phyloP scores from a whole-genome alignment of 2,113 vertebrate genomes.

The Gila orcuttii region DNA sequence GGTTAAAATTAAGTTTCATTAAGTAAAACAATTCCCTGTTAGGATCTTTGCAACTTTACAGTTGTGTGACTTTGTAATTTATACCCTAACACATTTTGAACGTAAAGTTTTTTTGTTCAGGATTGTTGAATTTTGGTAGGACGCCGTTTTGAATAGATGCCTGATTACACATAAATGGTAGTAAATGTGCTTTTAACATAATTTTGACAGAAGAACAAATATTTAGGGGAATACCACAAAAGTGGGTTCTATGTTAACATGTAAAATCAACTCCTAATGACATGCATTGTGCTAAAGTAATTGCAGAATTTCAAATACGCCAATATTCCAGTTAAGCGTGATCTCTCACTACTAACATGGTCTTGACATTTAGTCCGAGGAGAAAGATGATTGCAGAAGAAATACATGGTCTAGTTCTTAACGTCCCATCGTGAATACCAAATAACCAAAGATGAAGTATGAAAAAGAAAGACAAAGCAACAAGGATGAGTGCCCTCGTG shows the following conservation, averaged over 20 bases:
- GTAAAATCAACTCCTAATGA: background rate
- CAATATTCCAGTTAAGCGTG: background rate
- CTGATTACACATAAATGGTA: background rate
- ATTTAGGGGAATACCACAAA: background rate
- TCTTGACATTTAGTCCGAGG: background rate
- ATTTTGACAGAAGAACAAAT: background rate
- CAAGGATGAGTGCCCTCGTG: background rate
- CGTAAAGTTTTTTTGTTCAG: background rate
- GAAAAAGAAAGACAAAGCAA: constrained; percentile 27
- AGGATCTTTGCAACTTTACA: background rate
- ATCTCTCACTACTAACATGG: constrained; percentile 3
- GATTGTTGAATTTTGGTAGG: background rate
- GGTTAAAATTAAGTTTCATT: background rate
- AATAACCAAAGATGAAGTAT: background rate
- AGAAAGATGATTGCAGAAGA: background rate
- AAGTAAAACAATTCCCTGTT: background rate
- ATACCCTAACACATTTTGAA: background rate
- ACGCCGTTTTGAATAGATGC: background rate
- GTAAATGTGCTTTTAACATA: background rate
- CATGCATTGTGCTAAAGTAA: background rate
- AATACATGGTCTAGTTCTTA: background rate
- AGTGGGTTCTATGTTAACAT: background rate
- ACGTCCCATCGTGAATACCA: background rate
- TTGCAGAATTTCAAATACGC: background rate
- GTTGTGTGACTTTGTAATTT: background rate